Evolutionary conservation across 2,888 invertebrate species (phyloP).

Genomic region (Aethes cnicana): DNA sequence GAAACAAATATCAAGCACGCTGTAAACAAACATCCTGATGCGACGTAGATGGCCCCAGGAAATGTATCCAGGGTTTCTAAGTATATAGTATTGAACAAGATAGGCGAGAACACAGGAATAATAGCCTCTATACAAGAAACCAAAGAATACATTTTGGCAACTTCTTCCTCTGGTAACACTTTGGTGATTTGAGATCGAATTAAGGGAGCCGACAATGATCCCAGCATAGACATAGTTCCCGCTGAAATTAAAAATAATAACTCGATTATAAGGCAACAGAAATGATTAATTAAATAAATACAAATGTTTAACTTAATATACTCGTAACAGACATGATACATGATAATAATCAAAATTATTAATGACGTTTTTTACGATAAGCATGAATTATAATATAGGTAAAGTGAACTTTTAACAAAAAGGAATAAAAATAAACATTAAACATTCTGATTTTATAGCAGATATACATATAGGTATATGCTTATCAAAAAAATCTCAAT

Average conservation of each 20-base stretch:
- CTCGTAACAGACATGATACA: not conserved
- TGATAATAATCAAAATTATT: too few relatives aligned
- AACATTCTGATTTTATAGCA: too few relatives aligned
- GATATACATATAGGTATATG: too few relatives aligned
- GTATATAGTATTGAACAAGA: constrained; percentile 31
- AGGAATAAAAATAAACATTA: too few relatives aligned
- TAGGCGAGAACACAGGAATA: constrained; percentile 32
- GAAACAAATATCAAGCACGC: constrained; percentile 29
- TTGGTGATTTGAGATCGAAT: constrained; percentile 34
- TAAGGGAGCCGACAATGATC: constrained; percentile 31
- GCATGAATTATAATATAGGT: too few relatives aligned
- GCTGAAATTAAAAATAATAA: constrained; percentile 26
- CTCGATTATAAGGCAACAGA: not conserved
- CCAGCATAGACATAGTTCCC: constrained; percentile 31
- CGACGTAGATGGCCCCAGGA: constrained; percentile 32
- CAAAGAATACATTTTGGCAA: constrained; percentile 33
- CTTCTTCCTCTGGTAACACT: constrained; percentile 29
- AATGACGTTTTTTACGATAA: too few relatives aligned
- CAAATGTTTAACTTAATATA: not conserved
- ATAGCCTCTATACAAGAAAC: constrained; percentile 30
- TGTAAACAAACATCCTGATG: constrained; percentile 28
- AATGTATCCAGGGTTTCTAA: constrained; percentile 22
- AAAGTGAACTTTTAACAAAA: too few relatives aligned
- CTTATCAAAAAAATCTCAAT: too few relatives aligned
- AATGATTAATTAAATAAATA: not conserved